These are phyloP conservation scores for Spilogale gracilis DNA, from an alignment of 2,113 vertebrate genomes.

Conservation along the genomic window DNA sequence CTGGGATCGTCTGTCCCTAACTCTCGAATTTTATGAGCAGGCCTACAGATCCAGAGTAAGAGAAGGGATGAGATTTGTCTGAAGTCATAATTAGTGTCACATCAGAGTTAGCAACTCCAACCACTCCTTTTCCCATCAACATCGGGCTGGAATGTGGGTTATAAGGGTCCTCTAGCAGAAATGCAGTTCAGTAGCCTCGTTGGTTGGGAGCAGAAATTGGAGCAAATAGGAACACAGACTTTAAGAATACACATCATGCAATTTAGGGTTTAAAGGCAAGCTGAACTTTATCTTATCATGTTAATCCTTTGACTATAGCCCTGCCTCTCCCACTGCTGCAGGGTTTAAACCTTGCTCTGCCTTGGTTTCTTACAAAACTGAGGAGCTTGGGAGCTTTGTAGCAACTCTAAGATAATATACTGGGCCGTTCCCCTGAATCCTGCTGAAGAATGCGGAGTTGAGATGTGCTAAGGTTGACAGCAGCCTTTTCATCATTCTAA, in stretches of 20 bases:
- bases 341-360: neutral
- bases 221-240: neutral
- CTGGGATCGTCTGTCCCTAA: neutral
- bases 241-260: constrained; percentile 16
- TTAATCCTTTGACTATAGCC: neutral
- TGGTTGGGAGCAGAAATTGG: neutral
- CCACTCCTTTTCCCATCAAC: neutral
- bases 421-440: neutral
- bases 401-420: neutral
- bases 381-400: neutral
- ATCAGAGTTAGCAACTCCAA: neutral
- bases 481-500: constrained; percentile 20
- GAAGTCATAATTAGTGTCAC: neutral
- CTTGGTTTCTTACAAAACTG: constrained; percentile 29
- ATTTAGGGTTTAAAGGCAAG: constrained; percentile 29
- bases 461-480: neutral
- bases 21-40: neutral
- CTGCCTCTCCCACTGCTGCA: neutral
- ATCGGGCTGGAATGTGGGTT: too few relatives aligned
- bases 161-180: neutral
- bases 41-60: neutral
- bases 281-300: constrained; percentile 55
- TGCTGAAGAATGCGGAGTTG: neutral
- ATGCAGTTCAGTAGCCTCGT: neutral
- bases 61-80: neutral